phyloP scores from a whole-genome alignment of 2,888 invertebrate species.

The Drosophila anomalata region DNA sequence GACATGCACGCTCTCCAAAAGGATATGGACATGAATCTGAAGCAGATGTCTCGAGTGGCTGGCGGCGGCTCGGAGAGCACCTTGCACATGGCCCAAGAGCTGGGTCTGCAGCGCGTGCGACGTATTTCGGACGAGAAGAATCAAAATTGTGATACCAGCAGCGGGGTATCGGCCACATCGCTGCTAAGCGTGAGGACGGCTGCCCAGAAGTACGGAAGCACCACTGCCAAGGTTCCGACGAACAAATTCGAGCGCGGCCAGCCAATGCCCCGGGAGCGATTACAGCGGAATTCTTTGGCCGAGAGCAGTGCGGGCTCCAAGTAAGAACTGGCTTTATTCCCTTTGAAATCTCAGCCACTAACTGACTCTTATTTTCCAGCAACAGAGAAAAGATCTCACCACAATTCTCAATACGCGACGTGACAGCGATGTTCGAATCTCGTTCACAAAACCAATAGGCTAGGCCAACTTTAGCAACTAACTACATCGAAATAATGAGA shows the following conservation, averaged over 20 bases:
- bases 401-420: constrained; percentile 91
- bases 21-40: constrained; percentile 82
- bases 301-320: constrained; percentile 58
- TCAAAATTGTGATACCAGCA: constrained; percentile 81
- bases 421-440: constrained; percentile 92
- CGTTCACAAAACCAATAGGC: constrained; percentile 85
- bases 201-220: constrained; percentile 64
- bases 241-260: constrained; percentile 78
- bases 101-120: constrained; percentile 74
- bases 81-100: constrained; percentile 53
- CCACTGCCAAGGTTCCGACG: constrained; percentile 28
- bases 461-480: constrained; percentile 53
- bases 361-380: constrained; percentile 83
- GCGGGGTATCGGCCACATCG: constrained; percentile 27
- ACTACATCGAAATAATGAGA: constrained; percentile 51
- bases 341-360: background rate
- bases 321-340: constrained; percentile 34
- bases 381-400: constrained; percentile 88
- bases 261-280: constrained; percentile 60
- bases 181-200: constrained; percentile 58
- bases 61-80: constrained; percentile 77
- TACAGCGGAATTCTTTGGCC: constrained; percentile 61
- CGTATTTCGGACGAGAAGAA: constrained; percentile 84
- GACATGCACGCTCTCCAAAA: constrained; percentile 81
- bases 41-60: constrained; percentile 69